Evolutionary conservation across 2,113 vertebrate genomes (phyloP).

Genomic region (Oncorhynchus gorbuscha): DNA sequence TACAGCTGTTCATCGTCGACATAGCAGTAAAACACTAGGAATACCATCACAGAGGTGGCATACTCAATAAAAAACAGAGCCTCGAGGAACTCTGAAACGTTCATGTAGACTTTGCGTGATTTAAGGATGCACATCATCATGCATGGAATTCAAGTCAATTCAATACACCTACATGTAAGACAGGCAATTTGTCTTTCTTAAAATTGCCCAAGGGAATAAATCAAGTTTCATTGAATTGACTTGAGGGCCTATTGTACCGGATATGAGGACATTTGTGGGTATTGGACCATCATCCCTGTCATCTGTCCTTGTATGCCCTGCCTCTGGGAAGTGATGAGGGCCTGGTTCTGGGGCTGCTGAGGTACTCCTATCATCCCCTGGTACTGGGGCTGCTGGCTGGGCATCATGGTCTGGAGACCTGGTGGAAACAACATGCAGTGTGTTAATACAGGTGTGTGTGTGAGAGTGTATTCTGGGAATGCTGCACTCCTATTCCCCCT

Average conservation of each 20-base stretch:
- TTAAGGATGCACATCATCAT: no score
- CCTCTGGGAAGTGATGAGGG: conserved; percentile 87
- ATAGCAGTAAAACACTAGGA: no score
- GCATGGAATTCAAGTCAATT: no score
- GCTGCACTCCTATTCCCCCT: no score
- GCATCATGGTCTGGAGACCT: conserved; percentile 95
- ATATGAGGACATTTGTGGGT: conserved; percentile 95
- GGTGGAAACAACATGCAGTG: conserved; percentile 25
- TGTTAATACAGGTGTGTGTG: background rate
- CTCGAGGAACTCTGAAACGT: no score
- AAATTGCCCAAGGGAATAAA: no score
- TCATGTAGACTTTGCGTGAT: no score
- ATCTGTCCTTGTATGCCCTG: conserved; percentile 85
- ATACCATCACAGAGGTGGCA: no score
- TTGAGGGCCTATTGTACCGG: conserved; percentile 73
- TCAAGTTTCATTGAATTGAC: background rate
- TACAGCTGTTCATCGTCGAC: no score
- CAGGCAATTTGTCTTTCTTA: no score
- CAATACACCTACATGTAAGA: no score
- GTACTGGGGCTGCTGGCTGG: conserved; percentile 93
- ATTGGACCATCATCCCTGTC: conserved; percentile 97
- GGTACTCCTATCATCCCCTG: conserved; percentile 90
- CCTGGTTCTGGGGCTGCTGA: conserved; percentile 89
- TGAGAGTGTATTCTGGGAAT: background rate
- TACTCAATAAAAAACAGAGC: no score